Evolutionary conservation across 1,140 invertebrate genomes (phyloP).

Genomic region (Plectrocnemia conspersa): DNA sequence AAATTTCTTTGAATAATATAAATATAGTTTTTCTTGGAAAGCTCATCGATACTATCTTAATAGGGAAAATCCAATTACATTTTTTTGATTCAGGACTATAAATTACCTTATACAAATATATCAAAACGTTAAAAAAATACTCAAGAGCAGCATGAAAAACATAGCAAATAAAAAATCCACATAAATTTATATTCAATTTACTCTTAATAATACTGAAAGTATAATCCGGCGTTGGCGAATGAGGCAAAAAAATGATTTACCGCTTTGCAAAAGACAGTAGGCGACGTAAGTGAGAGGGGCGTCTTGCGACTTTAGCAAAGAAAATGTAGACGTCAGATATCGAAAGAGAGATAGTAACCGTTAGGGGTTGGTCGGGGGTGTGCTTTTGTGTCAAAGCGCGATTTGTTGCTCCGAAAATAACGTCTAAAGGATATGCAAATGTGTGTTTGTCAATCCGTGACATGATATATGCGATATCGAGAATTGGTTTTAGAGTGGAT

Average conservation of each 20-base stretch:
- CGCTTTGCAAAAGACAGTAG: slow-evolving; percentile 1
- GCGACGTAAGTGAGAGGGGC: neutral
- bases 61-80: too few species aligned
- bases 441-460: slow-evolving; percentile 11
- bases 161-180: neutral
- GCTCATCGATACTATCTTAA: too few species aligned
- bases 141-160: neutral
- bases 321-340: slow-evolving; percentile 7
- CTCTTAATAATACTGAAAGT: neutral
- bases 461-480: slow-evolving; percentile 13
- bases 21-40: too few species aligned
- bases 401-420: slow-evolving; percentile 2
- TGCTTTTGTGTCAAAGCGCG: too few species aligned
- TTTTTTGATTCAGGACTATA: too few species aligned
- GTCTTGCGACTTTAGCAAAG: too few species aligned
- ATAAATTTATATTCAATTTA: neutral
- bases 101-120: too few species aligned
- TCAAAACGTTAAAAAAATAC: too few species aligned
- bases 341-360: neutral
- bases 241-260: slow-evolving; percentile 1
- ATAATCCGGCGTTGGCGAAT: neutral
- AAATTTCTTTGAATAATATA: too few species aligned
- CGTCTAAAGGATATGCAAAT: slow-evolving; percentile 5
- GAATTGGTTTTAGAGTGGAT: slow-evolving; percentile 9
- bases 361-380: too few species aligned